Evolutionary conservation across 1,140 invertebrate species (phyloP), one percentile per base, ranked within the genome.

Genomic region (Cheumatopsyche charites): DNA sequence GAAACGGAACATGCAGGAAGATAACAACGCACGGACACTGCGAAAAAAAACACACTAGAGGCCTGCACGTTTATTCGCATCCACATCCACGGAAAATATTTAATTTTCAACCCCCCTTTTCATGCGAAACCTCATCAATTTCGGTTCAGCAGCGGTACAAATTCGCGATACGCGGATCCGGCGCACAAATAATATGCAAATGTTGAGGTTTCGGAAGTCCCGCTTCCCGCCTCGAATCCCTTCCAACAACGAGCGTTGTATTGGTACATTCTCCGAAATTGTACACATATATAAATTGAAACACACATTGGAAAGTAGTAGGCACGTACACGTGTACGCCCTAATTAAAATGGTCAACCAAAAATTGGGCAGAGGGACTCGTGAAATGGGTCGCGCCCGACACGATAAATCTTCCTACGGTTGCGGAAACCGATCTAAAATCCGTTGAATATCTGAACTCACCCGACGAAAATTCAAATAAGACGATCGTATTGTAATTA

Each of bases 321-420:
- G n/a, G n/a, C 19, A 52, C 19, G 47, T 52, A 52, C 47, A 52
- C 47, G 19, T 52, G 19, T 17, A 58, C 23, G 19, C 55, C 13
- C 62, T 63, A 63, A 63, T 63, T 63, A 63, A 63, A 63, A 63
- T 43, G 62, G 62, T 63, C 41, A 43, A 43, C 62, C 62, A 63
- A 43, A 63, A 63, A 63, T 58, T 41, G 62, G 62, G 13, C 42
- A 63, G 42, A 63, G 15, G 62, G 26, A 42, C 17, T 21, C 62
- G 41, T 43, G 41, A 63, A 63, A 63, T 42, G 19, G 62, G 62
- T 63, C 62, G 29, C 41, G 17, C 19, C 23, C 19, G 26, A 42
- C 36, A 23, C 41, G 62, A 63, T 41, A 63, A 42, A 63, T 63
- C 29, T 63, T 43, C 62, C 55, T 62, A 26, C 58, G 23, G 19